Percentiles rank a stretch among this genome's conserved stretches.
These are phyloP conservation scores for Steinernema scapterisci DNA, from an alignment of 2,888 invertebrate genomes.

Conservation along the genomic window DNA sequence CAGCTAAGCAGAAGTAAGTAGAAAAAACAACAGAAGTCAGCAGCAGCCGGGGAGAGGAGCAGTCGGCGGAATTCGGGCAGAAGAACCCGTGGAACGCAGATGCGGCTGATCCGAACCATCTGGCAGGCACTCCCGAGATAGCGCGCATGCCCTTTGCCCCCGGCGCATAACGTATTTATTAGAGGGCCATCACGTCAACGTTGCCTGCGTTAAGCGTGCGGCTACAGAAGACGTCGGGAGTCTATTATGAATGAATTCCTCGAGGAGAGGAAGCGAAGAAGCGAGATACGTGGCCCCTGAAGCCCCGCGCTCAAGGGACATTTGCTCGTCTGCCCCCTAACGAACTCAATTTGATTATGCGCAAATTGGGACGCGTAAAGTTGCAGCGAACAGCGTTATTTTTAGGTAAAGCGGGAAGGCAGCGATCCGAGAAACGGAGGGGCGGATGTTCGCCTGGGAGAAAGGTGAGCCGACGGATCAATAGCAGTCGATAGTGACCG, in stretches of 20 bases:
- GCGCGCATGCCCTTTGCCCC: conserved; percentile 20
- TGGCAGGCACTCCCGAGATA: background rate
- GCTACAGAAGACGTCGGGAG: background rate
- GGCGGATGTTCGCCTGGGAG: background rate
- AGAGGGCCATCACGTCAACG: background rate
- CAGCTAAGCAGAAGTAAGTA: background rate
- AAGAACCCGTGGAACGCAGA: background rate
- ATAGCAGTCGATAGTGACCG: conserved; percentile 32
- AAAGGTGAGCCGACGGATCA: background rate
- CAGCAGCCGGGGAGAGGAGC: background rate
- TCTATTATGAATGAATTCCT: conserved; percentile 8
- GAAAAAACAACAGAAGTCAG: background rate
- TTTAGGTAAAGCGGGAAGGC: background rate
- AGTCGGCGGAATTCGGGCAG: background rate
- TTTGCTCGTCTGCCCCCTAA: conserved; percentile 28
- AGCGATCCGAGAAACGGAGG: background rate
- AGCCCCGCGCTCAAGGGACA: conserved; percentile 11
- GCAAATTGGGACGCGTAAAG: background rate
- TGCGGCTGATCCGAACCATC: conserved; percentile 12
- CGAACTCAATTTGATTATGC: conserved; percentile 24
- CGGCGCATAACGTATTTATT: background rate
- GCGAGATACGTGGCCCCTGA: background rate
- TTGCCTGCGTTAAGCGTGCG: background rate
- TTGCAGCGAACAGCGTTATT: conserved; percentile 1
- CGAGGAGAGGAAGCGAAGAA: background rate